Percentiles rank a stretch among this genome's conserved stretches.
These are phyloP conservation scores for Rhopalosiphum padi DNA, from an alignment of 1,140 invertebrate species.

Conservation along the genomic window DNA sequence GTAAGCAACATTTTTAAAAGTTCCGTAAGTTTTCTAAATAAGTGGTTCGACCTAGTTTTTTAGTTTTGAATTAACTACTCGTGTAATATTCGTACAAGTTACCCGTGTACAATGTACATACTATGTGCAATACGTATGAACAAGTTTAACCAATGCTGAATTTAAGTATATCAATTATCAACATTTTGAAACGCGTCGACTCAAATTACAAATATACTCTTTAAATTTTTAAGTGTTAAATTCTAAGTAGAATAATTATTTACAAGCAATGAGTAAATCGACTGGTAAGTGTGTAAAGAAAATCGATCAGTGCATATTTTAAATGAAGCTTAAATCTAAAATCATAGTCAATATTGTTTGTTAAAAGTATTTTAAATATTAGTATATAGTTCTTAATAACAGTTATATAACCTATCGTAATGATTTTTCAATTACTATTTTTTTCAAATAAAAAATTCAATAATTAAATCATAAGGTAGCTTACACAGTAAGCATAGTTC, in stretches of 20 bases:
- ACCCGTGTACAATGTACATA: not conserved
- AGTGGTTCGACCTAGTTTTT: conserved; percentile 21
- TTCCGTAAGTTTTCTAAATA: not conserved
- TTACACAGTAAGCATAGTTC: not conserved
- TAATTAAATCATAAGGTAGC: not conserved
- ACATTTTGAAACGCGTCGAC: not conserved
- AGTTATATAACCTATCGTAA: not conserved
- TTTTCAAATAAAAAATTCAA: not conserved
- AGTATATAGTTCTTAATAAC: too few species aligned
- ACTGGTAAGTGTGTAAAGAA: not conserved
- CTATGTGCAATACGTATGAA: not conserved
- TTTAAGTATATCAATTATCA: not conserved
- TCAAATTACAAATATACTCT: not conserved
- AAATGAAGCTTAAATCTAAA: not conserved
- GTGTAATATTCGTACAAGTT: not conserved
- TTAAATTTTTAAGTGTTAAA: not conserved
- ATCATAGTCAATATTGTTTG: not conserved
- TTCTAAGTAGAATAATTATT: not conserved
- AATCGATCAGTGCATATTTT: not conserved
- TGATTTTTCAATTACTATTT: not conserved
- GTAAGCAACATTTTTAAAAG: not conserved
- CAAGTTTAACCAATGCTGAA: not conserved
- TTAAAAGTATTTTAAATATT: not conserved
- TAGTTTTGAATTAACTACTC: not conserved
- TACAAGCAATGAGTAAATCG: not conserved